Evolutionary conservation across 2,888 invertebrate species (phyloP).

Genomic region (Drosophila aldrichi): DNA sequence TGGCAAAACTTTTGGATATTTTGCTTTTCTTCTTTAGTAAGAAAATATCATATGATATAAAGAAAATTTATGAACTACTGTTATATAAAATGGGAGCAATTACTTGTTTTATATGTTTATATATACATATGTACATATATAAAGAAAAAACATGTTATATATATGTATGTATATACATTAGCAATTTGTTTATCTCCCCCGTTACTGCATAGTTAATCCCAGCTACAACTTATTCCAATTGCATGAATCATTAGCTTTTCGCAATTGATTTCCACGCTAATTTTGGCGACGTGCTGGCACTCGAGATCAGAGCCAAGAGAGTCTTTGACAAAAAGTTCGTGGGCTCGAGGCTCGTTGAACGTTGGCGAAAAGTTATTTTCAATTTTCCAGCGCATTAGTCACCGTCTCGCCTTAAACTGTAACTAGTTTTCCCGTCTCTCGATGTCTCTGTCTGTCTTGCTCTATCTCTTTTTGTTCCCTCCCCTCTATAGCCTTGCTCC

Average conservation of each 20-base stretch:
- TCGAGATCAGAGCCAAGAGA: slow-evolving; percentile 25
- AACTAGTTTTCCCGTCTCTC: slow-evolving; percentile 63
- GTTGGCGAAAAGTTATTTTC: slow-evolving; percentile 56
- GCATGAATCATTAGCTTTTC: slow-evolving; percentile 68
- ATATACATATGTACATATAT: not conserved
- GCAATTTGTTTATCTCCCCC: slow-evolving; percentile 20
- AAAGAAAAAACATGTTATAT: not conserved
- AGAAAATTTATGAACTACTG: not conserved
- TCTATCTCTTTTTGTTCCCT: no score
- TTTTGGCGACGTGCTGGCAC: slow-evolving; percentile 68
- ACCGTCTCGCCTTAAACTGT: slow-evolving; percentile 67
- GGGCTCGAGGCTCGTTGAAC: slow-evolving; percentile 30
- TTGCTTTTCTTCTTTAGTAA: no score
- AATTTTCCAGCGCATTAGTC: slow-evolving; percentile 77
- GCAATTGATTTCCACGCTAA: slow-evolving; percentile 74
- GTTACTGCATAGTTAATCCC: not conserved
- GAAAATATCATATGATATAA: not conserved
- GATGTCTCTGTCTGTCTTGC: not conserved
- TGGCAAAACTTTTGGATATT: no score
- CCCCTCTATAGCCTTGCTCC: slow-evolving; percentile 11
- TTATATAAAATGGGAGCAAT: not conserved
- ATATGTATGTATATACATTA: not conserved
- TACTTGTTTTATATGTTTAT: not conserved
- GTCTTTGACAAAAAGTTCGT: slow-evolving; percentile 52
- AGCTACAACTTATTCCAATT: slow-evolving; percentile 41